Base-by-base conservation (phyloP, 2,888 invertebrate genomes). In the Apotomis betuletana region DNA sequence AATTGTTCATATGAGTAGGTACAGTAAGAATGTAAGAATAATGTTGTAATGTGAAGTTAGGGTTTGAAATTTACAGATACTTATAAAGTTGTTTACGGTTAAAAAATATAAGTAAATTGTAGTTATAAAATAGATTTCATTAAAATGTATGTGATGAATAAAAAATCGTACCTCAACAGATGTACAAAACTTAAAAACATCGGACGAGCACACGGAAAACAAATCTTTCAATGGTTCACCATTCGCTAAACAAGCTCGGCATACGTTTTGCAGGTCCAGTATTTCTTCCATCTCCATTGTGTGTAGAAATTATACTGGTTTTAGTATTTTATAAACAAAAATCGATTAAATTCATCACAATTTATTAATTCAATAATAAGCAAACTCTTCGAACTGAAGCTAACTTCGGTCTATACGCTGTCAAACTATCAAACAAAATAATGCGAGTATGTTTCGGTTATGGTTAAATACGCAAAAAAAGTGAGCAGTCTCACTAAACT, bases 171-270 rank as follows among this genome's bases (percentile, higher is more conserved):
- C 94, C 85, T 92, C 90, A 36, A 94, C 87, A 69, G 93, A 90
- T 59, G 94, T 94, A 74, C 93, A 93, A 79, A 88, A 93, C 76
- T 89, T 87, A 75, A 89, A 94, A 74, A 92, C 85, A 76, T 92
- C 91, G 49, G 90, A 81, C 9, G 90, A 85, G 76, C 90, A 90
- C 69, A 88, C 86, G 68, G 84, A 80, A 83, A 92, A 90, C 75
- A 94, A 83, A 73, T 91, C 88, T 74, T 87, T 90, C 78, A 92
- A 80, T n/a, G 90, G 88, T n/a, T 87, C 90, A 3, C 81, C 80
- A 54, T 88, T 88, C 4, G 88, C 84, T 73, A 94, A 82, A 83
- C 94, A 94, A 69, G 90, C 88, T 44, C 94, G 86, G 75, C 94
- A 94, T 77, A 92, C 84, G 80, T 87, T 90, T 65, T 82, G 85